Conservation (phyloP, 2,888 invertebrate species). For the Pachydiplax longipennis region DNA sequence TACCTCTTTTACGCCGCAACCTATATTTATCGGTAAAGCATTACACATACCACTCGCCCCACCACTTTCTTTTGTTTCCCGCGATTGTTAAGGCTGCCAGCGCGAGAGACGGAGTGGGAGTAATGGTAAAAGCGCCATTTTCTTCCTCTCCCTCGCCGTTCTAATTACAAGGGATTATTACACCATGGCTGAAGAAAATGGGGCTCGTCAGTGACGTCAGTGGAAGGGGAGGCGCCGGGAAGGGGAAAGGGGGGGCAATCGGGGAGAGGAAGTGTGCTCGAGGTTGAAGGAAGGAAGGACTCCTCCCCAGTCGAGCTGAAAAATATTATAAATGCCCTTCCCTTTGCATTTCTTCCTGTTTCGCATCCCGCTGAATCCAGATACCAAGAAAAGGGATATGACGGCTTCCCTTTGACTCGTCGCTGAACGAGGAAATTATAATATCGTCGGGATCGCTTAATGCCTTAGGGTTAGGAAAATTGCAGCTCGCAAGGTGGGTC, state of each 20-base stretch:
- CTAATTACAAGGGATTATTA: neutral
- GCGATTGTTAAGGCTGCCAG: neutral
- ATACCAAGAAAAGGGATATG: too few species aligned
- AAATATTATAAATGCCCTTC: neutral
- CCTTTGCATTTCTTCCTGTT: neutral
- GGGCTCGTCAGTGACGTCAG: neutral
- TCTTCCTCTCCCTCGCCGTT: neutral
- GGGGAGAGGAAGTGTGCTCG: neutral
- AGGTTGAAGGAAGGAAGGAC: neutral
- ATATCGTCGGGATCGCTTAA: too few species aligned
- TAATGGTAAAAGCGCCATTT: neutral
- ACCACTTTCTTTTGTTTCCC: neutral
- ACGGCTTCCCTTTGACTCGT: too few species aligned
- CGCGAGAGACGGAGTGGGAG: neutral
- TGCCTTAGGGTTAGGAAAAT: too few species aligned
- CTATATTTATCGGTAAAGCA: slow-evolving; percentile 1
- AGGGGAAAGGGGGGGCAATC: neutral
- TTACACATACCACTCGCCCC: neutral
- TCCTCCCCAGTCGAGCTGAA: neutral
- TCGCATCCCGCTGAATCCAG: too few species aligned
- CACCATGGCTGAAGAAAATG: neutral
- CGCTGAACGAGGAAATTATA: too few species aligned
- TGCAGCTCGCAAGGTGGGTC: too few species aligned
- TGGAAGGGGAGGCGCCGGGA: neutral
- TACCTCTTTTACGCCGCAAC: neutral